Base-by-base conservation (phyloP, 2,888 invertebrate species). In the Drosophila conformis region DNA sequence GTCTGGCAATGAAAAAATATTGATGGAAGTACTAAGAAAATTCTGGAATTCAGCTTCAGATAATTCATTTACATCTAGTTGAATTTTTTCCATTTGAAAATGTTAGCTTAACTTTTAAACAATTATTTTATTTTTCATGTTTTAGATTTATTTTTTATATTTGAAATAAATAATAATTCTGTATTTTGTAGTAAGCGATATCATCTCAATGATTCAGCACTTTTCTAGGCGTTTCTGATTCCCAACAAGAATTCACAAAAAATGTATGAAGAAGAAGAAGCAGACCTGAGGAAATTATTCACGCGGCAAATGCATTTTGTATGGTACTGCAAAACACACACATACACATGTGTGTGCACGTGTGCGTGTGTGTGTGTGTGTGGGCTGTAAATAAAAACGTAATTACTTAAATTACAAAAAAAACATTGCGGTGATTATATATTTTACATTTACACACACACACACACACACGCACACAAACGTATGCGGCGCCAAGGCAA, bases 341-440 rank as follows among this genome's bases (percentile, higher is more conserved):
- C 42, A 51, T 62, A 58, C 13, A n/a, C 15, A 8, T 10, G 6
- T 15, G 8, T 10, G 15, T 2, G 10, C 15, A 4, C 25, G 53
- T 35, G 15, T 36, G 21, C 25, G 21, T 54, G 25, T 53, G 10
- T 27, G 27, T 25, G 7, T 25, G 49, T 27, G 36, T 54, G 53
- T 57, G 56, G 40, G 60, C 58, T 52, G 56, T 63, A 61, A 61
- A 71, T 67, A 76, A 76, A 77, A 69, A 70, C 77, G 73, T 73
- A 80, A 86, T 86, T 89, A 89, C 83, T 80, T 80, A 75, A 83
- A 86, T 86, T 74, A 78, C 80, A 61, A 69, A 74, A 88, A 78
- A 69, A 88, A 75, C 69, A 75, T 80, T 85, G 80, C 62, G 66
- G 59, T 89, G 83, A 87, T 83, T 88, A 80, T 73, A 85, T 68